Evolutionary conservation across 2,888 invertebrate species (phyloP), one percentile per base, ranked within the genome.

Genomic region (Erpobdella octoculata): DNA sequence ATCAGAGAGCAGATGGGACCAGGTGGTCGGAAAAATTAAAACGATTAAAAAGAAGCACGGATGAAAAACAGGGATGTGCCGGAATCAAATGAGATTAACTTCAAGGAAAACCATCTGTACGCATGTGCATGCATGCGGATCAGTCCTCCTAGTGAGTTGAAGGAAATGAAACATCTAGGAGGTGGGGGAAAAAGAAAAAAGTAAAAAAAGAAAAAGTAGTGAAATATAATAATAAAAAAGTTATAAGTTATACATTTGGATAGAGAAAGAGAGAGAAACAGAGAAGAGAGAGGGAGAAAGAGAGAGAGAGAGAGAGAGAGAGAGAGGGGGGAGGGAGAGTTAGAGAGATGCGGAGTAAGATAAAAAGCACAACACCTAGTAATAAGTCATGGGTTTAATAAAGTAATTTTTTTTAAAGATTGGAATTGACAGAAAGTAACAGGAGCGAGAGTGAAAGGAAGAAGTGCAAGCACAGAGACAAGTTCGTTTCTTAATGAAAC

Each of bases 51-150:
- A 53, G 18, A 53, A 53, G 53, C 53, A 53, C 21, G 53, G 28
- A 53, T 53, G 53, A 28, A 53, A 53, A 53, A 53, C 53, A 53
- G 53, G n/a, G 53, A 53, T 53, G 53, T 53, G 28, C 53, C 21
- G 53, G 53, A 53, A 53, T 53, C 53, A 53, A 53, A 28, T 53
- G 21, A 53, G 53, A 53, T 53, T 53, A 53, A 53, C 53, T 53
- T 53, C 53, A 53, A 18, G 53, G 53, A 28, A 28, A 53, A n/a
- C 53, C 53, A 53, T 53, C 53, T 53, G 53, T 28, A 53, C 53
- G 5, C 28, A 5, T 28, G 41, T 41, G 9, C 41, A 18, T 41
- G 9, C 41, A 18, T 41, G 21, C 53, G 53, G 21, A 8, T 6
- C 53, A 25, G 53, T 53, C 53, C 53, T 53, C 15, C 21, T 53